Conservation (phyloP, 2,113 vertebrate species). For the Alligator sinensis region DNA sequence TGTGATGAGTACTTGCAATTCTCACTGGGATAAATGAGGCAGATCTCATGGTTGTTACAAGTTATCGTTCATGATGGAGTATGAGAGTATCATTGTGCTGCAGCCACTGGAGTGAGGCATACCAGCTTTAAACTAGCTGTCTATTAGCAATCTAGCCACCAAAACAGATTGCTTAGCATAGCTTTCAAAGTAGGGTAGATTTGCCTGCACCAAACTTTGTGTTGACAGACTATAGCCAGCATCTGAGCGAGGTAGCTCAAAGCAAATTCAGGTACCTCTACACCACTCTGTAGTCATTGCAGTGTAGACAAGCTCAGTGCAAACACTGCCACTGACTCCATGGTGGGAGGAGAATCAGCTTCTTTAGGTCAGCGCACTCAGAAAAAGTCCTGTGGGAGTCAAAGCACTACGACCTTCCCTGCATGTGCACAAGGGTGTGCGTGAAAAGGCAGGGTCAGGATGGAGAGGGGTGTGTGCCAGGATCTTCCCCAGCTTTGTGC, state of each 20-base stretch:
- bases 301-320: neutral
- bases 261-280: neutral
- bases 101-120: neutral
- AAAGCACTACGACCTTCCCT: fast-evolving
- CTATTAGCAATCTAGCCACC: too few relatives aligned
- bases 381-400: neutral
- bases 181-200: neutral
- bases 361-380: neutral
- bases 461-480: neutral
- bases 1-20: neutral
- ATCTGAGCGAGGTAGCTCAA: neutral
- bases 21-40: neutral
- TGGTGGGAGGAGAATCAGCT: neutral
- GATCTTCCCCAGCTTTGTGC: neutral
- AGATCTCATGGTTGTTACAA: neutral
- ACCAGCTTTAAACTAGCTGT: neutral
- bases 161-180: neutral
- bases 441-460: neutral
- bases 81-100: neutral
- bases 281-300: neutral
- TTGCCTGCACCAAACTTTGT: neutral
- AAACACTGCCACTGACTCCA: neutral
- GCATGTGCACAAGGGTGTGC: neutral
- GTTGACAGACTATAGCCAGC: neutral
- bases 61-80: neutral